Conservation (phyloP, 2,113 vertebrate species). For the Vombatus ursinus region DNA sequence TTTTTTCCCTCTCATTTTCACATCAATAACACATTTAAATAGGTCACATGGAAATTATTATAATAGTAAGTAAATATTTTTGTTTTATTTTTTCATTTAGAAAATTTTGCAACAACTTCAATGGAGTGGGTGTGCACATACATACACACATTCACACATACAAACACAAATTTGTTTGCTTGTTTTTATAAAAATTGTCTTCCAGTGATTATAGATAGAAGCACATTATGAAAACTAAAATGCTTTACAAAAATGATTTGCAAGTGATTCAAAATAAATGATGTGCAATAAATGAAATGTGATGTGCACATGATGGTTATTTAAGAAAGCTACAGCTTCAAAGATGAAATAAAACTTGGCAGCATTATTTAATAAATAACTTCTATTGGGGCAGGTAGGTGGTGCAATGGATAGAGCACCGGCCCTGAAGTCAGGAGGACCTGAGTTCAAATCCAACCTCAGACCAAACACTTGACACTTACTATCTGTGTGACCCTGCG, state of each 20-base stretch:
- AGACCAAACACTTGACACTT: too few species aligned
- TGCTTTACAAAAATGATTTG: background rate
- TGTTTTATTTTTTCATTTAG: too few species aligned
- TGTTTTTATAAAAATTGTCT: background rate
- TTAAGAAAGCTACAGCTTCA: background rate
- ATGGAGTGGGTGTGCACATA: too few species aligned
- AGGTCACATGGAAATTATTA: too few species aligned
- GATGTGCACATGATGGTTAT: background rate
- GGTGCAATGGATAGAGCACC: too few species aligned
- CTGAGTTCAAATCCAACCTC: too few species aligned
- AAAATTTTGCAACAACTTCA: too few species aligned
- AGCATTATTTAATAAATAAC: background rate
- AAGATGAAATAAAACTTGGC: background rate
- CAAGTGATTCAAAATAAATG: background rate
- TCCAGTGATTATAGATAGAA: background rate
- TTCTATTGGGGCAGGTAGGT: too few species aligned
- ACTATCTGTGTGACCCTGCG: too few species aligned
- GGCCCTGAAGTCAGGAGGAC: too few species aligned
- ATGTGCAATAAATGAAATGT: background rate
- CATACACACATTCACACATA: background rate
- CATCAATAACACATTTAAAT: too few species aligned
- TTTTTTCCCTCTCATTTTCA: background rate
- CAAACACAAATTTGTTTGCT: background rate
- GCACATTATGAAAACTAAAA: background rate
- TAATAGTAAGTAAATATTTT: too few species aligned